Evolutionary conservation across 2,113 vertebrate genomes (phyloP).

Genomic region (Syngnathus scovelli): DNA sequence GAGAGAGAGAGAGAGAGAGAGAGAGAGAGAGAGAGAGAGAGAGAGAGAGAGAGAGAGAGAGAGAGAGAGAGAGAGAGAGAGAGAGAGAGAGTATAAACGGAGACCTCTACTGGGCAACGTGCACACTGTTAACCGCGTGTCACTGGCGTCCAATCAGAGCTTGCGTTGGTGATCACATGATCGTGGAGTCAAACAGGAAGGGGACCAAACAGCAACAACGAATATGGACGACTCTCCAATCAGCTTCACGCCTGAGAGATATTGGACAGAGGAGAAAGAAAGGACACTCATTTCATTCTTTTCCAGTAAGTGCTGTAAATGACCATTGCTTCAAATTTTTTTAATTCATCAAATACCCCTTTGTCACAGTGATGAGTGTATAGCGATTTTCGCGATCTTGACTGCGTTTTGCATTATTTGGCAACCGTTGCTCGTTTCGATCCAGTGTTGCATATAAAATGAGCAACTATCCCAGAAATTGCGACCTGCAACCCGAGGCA

Average conservation of each 20-base stretch:
- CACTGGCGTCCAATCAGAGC: slow-evolving; percentile 27
- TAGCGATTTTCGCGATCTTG: neutral
- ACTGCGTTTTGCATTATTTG: slow-evolving; percentile 7
- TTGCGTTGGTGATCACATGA: slow-evolving; percentile 18
- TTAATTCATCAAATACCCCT: rapidly evolving
- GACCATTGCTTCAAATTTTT: rapidly evolving
- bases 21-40: no score
- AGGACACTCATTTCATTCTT: slow-evolving; percentile 44
- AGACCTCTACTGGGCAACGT: slow-evolving; percentile 45
- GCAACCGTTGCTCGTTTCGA: slow-evolving; percentile 47
- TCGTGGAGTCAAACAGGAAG: neutral
- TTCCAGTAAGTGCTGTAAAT: slow-evolving; percentile 39
- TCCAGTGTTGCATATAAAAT: slow-evolving; percentile 9
- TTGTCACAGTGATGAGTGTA: slow-evolving; percentile 4
- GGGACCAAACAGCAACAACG: slow-evolving; percentile 29
- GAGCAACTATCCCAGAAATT: slow-evolving; percentile 32
- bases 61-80: no score
- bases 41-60: no score
- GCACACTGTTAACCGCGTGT: neutral
- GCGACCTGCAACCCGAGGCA: slow-evolving; percentile 39
- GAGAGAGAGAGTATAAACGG: neutral
- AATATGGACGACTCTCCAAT: slow-evolving; percentile 39
- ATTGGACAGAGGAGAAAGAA: slow-evolving; percentile 57
- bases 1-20: no score
- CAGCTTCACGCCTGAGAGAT: slow-evolving; percentile 24